Percentiles rank a stretch among this genome's conserved stretches.
These are phyloP conservation scores for Aricia agestis DNA, from an alignment of 1,140 invertebrate species.

Conservation along the genomic window DNA sequence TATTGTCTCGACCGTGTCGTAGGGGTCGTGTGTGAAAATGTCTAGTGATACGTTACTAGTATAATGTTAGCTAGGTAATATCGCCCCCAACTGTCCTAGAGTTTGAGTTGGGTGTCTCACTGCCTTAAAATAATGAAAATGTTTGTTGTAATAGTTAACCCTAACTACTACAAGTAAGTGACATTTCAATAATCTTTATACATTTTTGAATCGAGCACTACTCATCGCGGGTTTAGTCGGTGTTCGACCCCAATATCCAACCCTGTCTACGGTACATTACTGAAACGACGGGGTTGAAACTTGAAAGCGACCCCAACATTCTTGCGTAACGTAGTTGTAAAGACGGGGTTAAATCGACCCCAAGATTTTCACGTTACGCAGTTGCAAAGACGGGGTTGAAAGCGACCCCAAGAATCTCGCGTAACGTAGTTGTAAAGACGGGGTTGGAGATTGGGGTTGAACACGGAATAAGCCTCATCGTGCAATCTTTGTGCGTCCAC, in stretches of 20 bases:
- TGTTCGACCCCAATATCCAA: not conserved
- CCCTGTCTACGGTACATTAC: not conserved
- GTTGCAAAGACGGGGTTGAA: too few relatives aligned
- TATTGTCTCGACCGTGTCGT: conserved; percentile 63
- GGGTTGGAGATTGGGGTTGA: not conserved
- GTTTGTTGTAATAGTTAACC: conserved; percentile 66
- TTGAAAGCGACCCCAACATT: too few relatives aligned
- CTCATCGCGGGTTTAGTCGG: conserved; percentile 22
- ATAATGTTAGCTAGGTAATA: conserved; percentile 75
- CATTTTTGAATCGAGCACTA: conserved; percentile 48
- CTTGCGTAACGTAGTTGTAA: too few relatives aligned
- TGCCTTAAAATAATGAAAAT: conserved; percentile 72
- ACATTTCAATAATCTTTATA: conserved; percentile 61
- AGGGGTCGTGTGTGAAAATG: conserved; percentile 70
- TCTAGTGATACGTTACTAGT: conserved; percentile 72
- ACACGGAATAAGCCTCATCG: not conserved
- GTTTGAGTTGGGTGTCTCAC: conserved; percentile 74
- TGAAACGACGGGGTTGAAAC: too few relatives aligned
- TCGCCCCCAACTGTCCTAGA: conserved; percentile 72
- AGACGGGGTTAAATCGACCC: too few relatives aligned
- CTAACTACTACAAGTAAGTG: conserved; percentile 68
- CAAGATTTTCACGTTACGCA: too few relatives aligned
- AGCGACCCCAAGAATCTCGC: too few relatives aligned
- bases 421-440: too few relatives aligned
- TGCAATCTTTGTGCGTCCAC: not conserved